Conservation (phyloP, 2,113 vertebrate genomes). For the Cynoglossus semilaevis region DNA sequence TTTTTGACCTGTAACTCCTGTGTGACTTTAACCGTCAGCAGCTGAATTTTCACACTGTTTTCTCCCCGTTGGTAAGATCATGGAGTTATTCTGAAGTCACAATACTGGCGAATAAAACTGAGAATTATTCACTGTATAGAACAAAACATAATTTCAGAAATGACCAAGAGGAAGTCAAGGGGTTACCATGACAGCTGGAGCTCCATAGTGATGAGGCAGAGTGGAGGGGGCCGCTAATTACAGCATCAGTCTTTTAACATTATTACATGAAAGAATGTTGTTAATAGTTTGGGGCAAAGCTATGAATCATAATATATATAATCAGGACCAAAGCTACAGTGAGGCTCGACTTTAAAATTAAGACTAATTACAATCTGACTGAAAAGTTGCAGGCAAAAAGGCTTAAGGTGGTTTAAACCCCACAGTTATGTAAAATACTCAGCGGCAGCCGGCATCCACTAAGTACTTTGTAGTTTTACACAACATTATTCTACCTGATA, state of each 20-base stretch:
- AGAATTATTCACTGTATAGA: no score
- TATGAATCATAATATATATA: constrained; percentile 68
- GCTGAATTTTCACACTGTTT: no score
- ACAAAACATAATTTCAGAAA: no score
- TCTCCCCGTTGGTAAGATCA: no score
- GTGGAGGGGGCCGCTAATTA: constrained; percentile 61
- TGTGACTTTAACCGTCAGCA: no score
- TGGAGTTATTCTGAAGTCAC: no score
- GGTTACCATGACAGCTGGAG: constrained; percentile 34
- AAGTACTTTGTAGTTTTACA: no score
- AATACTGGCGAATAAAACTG: no score
- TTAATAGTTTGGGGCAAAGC: constrained; percentile 57
- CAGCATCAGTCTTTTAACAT: constrained; percentile 71
- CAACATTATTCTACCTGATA: no score
- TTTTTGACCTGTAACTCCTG: no score
- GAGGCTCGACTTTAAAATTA: constrained; percentile 50
- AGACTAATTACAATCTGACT: constrained; percentile 62
- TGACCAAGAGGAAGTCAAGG: constrained; percentile 2
- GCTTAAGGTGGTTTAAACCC: constrained; percentile 61
- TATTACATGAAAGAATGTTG: constrained; percentile 71
- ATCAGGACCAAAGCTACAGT: constrained; percentile 22
- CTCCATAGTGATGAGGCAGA: constrained; percentile 44
- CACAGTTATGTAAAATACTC: no score
- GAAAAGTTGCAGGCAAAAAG: constrained; percentile 44
- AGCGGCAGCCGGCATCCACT: no score